A percentile compares a stretch with the other conserved stretches of the same genome.
These are phyloP conservation scores for Coptotermes formosanus DNA, from an alignment of 1,140 invertebrate genomes.

Conservation along the genomic window DNA sequence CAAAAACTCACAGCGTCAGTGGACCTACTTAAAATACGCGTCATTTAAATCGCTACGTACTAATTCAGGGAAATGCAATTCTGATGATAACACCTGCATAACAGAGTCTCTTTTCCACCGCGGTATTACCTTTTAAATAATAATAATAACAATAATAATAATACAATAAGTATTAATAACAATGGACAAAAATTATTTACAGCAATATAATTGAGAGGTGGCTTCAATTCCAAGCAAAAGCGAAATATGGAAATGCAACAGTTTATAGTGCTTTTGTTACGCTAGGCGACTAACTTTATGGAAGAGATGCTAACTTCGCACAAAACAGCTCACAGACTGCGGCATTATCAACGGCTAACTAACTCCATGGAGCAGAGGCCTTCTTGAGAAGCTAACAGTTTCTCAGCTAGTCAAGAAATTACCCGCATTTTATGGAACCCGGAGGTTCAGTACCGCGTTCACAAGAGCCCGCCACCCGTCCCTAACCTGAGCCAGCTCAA, in stretches of 20 bases:
- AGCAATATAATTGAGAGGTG: neutral
- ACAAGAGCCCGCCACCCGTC: too few species aligned
- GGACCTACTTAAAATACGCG: neutral
- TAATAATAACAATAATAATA: neutral
- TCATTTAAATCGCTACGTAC: neutral
- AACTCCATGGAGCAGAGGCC: too few species aligned
- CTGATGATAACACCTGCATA: neutral
- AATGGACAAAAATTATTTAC: neutral
- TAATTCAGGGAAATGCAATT: constrained; percentile 10
- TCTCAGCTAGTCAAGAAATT: too few species aligned
- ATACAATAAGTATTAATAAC: neutral
- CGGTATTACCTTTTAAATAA: neutral
- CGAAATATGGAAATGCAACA: neutral
- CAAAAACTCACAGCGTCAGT: neutral
- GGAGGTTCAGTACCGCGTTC: too few species aligned
- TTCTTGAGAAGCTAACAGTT: too few species aligned
- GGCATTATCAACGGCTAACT: too few species aligned
- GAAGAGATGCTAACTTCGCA: too few species aligned
- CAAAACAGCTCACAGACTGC: too few species aligned
- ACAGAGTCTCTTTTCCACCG: neutral
- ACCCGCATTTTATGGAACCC: too few species aligned
- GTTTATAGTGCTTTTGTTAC: too few species aligned
- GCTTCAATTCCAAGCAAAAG: constrained; percentile 3
- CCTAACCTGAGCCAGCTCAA: too few species aligned
- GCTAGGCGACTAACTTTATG: too few species aligned